Percentiles rank a stretch among this genome's conserved stretches.
Conservation (phyloP, 1,140 invertebrate genomes). For the Micrasema longulum region DNA sequence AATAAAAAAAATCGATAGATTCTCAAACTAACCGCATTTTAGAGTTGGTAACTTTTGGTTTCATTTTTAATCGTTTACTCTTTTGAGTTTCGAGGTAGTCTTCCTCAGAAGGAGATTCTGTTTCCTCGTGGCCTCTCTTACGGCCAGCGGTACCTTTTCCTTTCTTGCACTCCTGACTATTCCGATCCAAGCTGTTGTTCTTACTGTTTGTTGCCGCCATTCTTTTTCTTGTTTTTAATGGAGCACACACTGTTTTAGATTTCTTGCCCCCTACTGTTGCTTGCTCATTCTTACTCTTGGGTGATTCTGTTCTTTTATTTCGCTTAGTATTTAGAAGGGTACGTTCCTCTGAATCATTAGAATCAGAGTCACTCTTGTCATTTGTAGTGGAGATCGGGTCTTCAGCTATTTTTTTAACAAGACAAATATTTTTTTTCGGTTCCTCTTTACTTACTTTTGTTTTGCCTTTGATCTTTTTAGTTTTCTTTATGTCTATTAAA, state of each 20-base stretch:
- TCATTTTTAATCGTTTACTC: constrained; percentile 64
- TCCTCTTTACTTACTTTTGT: constrained; percentile 2
- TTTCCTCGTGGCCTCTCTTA: constrained; percentile 54
- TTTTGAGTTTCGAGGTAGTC: constrained; percentile 61
- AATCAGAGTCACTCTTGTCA: constrained; percentile 25
- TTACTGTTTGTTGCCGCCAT: constrained; percentile 15
- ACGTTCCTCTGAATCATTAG: constrained; percentile 41
- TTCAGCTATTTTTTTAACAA: constrained; percentile 1
- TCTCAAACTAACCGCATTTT: constrained; percentile 59
- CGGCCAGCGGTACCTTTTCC: constrained; percentile 18
- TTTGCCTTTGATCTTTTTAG: constrained; percentile 17
- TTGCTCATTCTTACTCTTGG: constrained; percentile 24
- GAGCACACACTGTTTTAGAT: constrained; percentile 10
- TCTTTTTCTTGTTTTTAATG: constrained; percentile 23
- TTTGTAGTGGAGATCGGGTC: not conserved
- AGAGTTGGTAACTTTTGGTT: constrained; percentile 63
- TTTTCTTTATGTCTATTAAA: constrained; percentile 16
- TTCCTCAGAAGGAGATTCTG: constrained; percentile 66
- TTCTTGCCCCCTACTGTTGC: constrained; percentile 10
- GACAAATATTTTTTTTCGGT: not conserved
- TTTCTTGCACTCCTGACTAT: constrained; percentile 24
- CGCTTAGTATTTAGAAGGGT: constrained; percentile 14
- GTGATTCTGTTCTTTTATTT: constrained; percentile 40
- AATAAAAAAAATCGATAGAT: not conserved
- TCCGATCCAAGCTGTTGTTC: not conserved